Percentiles rank a stretch among this genome's conserved stretches.
Conservation (phyloP, 2,113 vertebrate species). For the Psittacus erithacus region DNA sequence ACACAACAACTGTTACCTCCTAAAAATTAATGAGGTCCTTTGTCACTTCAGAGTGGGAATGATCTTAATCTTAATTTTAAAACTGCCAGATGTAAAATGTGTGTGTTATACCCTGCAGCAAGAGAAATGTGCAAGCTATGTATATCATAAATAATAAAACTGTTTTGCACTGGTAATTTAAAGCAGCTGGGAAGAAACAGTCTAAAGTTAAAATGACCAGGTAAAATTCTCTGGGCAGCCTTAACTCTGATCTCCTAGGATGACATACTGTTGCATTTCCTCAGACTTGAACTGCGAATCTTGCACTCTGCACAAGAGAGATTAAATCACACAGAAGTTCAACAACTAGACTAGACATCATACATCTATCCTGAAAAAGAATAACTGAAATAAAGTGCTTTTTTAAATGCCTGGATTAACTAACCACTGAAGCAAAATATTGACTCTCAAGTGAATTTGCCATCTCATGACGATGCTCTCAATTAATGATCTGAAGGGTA, state of each 20-base stretch:
- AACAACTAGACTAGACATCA: not conserved
- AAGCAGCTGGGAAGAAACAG: not conserved
- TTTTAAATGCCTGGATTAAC: not conserved
- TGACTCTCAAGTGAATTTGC: not conserved
- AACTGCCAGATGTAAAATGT: not conserved
- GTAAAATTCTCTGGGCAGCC: not conserved
- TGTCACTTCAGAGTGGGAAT: not conserved
- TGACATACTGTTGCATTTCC: not conserved
- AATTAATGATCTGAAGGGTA: not conserved
- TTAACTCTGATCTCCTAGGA: not conserved
- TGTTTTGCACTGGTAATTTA: not conserved
- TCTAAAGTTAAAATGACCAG: not conserved
- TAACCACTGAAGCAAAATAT: not conserved
- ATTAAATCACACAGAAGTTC: not conserved
- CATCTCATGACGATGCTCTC: not conserved
- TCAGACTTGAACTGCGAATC: not conserved
- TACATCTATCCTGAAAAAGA: not conserved
- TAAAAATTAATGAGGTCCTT: not conserved
- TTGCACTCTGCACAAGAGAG: not conserved
- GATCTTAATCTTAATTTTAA: not conserved
- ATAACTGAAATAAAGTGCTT: not conserved
- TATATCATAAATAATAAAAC: not conserved
- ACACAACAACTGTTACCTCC: not conserved
- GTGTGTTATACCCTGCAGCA: not conserved
- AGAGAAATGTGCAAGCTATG: not conserved